These are phyloP conservation scores for Hippoglossus hippoglossus DNA, from an alignment of 2,797 vertebrate species.

Conservation along the genomic window DNA sequence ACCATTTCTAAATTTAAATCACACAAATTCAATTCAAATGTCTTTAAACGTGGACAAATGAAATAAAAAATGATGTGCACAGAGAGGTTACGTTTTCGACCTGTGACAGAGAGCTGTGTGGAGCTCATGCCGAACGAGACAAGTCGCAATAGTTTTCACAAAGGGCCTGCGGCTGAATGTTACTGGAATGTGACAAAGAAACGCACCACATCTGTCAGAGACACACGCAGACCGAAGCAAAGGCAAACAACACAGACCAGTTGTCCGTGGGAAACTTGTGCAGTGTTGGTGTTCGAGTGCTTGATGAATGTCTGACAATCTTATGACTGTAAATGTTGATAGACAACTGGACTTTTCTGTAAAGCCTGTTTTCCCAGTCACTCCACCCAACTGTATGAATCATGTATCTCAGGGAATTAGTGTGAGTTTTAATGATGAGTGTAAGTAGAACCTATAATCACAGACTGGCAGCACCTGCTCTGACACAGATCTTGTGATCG, in stretches of 20 bases:
- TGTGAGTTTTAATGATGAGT: slow-evolving; percentile 16
- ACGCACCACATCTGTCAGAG: slow-evolving; percentile 26
- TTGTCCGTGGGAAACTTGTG: slow-evolving; percentile 63
- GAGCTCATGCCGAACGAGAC: slow-evolving; percentile 5
- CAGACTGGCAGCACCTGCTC: neutral
- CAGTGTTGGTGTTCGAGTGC: slow-evolving; percentile 8
- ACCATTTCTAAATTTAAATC: no score
- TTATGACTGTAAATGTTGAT: slow-evolving; percentile 40
- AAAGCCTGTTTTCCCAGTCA: slow-evolving; percentile 68
- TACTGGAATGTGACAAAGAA: slow-evolving; percentile 38
- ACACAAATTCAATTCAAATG: no score
- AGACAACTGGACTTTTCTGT: slow-evolving; percentile 49
- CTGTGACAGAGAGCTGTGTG: neutral
- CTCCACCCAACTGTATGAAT: slow-evolving; percentile 64
- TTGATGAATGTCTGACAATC: slow-evolving; percentile 49
- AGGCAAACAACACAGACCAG: slow-evolving; percentile 21
- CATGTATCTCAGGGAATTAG: slow-evolving; percentile 22
- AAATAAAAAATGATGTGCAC: no score
- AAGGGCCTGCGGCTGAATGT: slow-evolving; percentile 18
- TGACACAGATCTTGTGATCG: neutral
- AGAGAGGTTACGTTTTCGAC: neutral
- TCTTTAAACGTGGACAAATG: no score
- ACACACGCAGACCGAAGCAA: slow-evolving; percentile 12
- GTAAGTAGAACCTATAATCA: neutral
- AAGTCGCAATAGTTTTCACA: slow-evolving; percentile 27